These are phyloP conservation scores for Machimus atricapillus DNA, from an alignment of 2,888 invertebrate species.

Conservation along the genomic window DNA sequence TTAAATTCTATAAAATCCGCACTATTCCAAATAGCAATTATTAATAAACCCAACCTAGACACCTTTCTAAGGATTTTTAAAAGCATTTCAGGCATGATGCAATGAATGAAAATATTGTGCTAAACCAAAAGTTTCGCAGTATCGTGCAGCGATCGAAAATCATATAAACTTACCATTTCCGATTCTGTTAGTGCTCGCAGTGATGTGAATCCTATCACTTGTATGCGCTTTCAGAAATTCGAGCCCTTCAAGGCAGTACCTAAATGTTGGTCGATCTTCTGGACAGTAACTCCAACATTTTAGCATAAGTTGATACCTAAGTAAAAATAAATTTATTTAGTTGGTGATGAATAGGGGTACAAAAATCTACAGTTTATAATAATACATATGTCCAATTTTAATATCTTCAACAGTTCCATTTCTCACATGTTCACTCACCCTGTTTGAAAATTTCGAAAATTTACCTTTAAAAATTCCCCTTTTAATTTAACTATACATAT, in stretches of 20 bases:
- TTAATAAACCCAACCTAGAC: background rate
- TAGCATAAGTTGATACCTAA: slow-evolving; percentile 82
- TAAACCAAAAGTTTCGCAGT: background rate
- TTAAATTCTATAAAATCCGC: too few relatives aligned
- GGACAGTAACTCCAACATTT: slow-evolving; percentile 88
- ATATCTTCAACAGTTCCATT: too few relatives aligned
- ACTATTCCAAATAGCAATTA: background rate
- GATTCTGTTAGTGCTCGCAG: slow-evolving; percentile 41
- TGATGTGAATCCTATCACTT: slow-evolving; percentile 45
- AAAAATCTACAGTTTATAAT: background rate
- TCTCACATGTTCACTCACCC: too few relatives aligned
- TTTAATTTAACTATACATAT: too few relatives aligned
- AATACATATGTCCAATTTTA: background rate
- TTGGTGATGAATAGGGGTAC: background rate
- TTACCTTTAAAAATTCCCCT: too few relatives aligned
- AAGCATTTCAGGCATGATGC: background rate
- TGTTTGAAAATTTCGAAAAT: too few relatives aligned
- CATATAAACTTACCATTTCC: slow-evolving; percentile 46
- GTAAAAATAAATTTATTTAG: background rate
- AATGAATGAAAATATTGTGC: slow-evolving; percentile 19
- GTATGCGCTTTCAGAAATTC: slow-evolving; percentile 55
- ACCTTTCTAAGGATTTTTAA: background rate
- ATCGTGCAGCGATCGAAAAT: background rate
- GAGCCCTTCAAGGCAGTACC: slow-evolving; percentile 75
- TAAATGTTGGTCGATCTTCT: slow-evolving; percentile 87